Evolutionary conservation across 2,113 vertebrate genomes (phyloP).

Genomic region (Tetrax tetrax): DNA sequence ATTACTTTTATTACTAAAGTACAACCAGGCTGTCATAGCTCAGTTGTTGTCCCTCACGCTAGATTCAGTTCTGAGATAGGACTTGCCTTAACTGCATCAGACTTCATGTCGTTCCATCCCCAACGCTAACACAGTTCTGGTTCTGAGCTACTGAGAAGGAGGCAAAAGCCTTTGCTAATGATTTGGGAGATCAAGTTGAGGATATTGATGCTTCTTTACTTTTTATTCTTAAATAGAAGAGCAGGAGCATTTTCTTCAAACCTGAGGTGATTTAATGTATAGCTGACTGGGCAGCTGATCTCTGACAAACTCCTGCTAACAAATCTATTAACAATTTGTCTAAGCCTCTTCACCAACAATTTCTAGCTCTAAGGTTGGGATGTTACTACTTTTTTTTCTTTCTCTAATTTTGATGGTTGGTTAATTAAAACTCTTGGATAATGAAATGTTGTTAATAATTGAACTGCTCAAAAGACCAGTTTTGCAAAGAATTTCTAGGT

Average conservation of each 20-base stretch:
- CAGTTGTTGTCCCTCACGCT: background rate
- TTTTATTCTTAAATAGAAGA: background rate
- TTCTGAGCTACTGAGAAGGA: background rate
- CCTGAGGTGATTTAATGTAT: background rate
- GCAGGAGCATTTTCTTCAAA: background rate
- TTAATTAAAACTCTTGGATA: background rate
- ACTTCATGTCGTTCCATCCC: background rate
- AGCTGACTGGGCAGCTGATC: background rate
- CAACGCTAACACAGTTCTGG: background rate
- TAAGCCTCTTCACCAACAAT: background rate
- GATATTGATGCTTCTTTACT: background rate
- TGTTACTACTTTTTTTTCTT: background rate
- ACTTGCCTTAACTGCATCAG: background rate
- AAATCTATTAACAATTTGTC: background rate
- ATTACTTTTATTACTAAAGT: background rate
- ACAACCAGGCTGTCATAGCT: background rate
- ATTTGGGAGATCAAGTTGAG: background rate
- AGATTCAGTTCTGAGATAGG: background rate
- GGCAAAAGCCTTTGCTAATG: background rate
- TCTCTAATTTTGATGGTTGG: background rate
- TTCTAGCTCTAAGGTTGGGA: background rate
- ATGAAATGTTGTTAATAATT: background rate
- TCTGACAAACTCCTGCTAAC: background rate
- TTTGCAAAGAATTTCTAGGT: background rate
- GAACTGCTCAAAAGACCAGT: background rate